These are phyloP conservation scores for Holcopasites calliopsidis DNA, from an alignment of 1,140 invertebrate species.

Conservation along the genomic window DNA sequence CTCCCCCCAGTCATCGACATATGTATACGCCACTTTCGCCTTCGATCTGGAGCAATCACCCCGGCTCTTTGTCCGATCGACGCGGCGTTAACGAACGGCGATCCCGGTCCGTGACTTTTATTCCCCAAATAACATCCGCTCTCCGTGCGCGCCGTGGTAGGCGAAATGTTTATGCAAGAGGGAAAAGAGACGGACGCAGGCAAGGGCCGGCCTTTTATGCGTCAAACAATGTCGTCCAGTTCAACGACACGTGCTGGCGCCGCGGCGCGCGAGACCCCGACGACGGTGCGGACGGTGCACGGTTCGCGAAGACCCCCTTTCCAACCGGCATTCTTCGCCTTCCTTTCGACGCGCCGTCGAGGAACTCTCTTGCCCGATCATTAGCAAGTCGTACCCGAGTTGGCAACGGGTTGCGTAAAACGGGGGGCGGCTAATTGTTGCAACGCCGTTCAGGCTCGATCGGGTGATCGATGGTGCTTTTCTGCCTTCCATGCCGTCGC, in stretches of 20 bases:
- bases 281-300: conserved; percentile 15
- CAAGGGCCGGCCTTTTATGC: conserved; percentile 24
- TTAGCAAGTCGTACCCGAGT: conserved; percentile 7
- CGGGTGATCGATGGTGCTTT: background rate
- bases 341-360: background rate
- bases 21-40: background rate
- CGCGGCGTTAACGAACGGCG: background rate
- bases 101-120: conserved; percentile 20
- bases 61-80: conserved; percentile 9
- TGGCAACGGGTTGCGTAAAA: background rate
- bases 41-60: conserved; percentile 11
- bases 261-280: no score
- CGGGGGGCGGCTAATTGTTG: background rate
- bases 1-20: no score
- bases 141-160: background rate
- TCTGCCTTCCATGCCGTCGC: background rate
- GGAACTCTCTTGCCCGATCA: background rate
- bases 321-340: conserved; percentile 8
- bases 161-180: conserved; percentile 37
- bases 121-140: conserved; percentile 38
- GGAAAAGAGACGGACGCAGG: background rate
- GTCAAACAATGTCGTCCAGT: conserved; percentile 48
- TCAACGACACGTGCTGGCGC: conserved; percentile 50
- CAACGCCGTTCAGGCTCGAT: background rate
- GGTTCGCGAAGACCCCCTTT: conserved; percentile 3